Evolutionary conservation across 2,797 vertebrate genomes (phyloP), one percentile per base, ranked within the genome.

Genomic region (Etheostoma perlongum): DNA sequence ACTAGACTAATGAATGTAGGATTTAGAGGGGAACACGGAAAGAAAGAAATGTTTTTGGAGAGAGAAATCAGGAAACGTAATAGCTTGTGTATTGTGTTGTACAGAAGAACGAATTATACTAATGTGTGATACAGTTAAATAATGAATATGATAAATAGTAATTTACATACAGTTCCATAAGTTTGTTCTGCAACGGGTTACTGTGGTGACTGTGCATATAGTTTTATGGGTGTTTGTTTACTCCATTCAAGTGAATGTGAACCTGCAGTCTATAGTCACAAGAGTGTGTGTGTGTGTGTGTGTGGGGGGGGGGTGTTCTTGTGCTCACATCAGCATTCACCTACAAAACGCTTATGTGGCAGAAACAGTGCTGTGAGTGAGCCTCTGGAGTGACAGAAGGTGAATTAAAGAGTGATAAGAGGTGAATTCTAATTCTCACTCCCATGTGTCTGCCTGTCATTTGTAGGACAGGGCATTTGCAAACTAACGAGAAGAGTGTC

Each of bases 361-460:
- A 89, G 80, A 91, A 92, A 82, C 70, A 21, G 65, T 52, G 85
- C 75, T 49, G 60, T 61, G 82, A 89, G 85, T 63, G 46, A 83
- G 76, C 60, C 65, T 84, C 64, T 36, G 33, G 86, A 89, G 73
- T 88, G 90, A 91, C 90, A 91, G 81, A 85, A 73, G 90, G 85
- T 89, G 91, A 91, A 92, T 90, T 90, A 90, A 70, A 83, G 81
- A 89, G 81, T 85, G 85, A 90, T 90, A 88, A 89, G 80, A 93
- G 88, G 86, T 91, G 88, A 93, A 92, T 92, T 90, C 78, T 89
- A 92, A 92, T 93, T 89, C 83, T 91, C 82, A 84, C 72, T 87
- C 90, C 86, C 83, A 78, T 84, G 88, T 81, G 89, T 86, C 89
- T 82, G 77, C 84, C 89, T 91, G 91, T 91, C 87, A 91, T 85